Evolutionary conservation across 2,113 vertebrate species (phyloP).

Genomic region (Petrocephalus microphthalmus): DNA sequence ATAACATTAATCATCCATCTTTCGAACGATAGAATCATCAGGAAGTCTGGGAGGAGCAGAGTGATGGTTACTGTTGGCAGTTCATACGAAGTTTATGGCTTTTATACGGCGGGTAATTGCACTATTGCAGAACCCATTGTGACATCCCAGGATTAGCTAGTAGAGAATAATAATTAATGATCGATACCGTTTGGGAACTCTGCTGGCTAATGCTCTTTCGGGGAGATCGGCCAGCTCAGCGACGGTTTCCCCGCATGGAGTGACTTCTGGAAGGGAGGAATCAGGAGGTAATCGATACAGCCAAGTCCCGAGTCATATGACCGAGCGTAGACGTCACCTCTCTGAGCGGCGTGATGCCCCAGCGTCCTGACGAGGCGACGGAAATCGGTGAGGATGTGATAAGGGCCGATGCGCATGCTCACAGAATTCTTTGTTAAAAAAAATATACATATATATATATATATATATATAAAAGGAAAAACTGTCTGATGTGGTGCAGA

Average conservation of each 20-base stretch:
- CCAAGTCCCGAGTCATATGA: not conserved
- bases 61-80: not conserved
- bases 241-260: not conserved
- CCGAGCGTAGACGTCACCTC: not conserved
- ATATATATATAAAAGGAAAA: slow-evolving; percentile 31
- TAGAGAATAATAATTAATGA: slow-evolving; percentile 6
- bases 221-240: not conserved
- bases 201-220: not conserved
- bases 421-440: slow-evolving; percentile 28
- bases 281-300: not conserved
- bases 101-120: not conserved
- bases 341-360: not conserved
- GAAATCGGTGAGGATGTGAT: not conserved
- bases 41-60: not conserved
- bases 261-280: not conserved
- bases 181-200: not conserved
- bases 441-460: too few relatives aligned
- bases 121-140: not conserved
- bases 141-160: not conserved
- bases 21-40: not conserved
- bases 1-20: not conserved
- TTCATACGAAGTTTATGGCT: not conserved
- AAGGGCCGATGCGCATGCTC: slow-evolving; percentile 22
- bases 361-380: not conserved
- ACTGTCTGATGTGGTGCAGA: slow-evolving; percentile 40